Conservation (phyloP, 30 jellyfish, hydroid and myxozoan species). For the Turritopsis rubra region DNA sequence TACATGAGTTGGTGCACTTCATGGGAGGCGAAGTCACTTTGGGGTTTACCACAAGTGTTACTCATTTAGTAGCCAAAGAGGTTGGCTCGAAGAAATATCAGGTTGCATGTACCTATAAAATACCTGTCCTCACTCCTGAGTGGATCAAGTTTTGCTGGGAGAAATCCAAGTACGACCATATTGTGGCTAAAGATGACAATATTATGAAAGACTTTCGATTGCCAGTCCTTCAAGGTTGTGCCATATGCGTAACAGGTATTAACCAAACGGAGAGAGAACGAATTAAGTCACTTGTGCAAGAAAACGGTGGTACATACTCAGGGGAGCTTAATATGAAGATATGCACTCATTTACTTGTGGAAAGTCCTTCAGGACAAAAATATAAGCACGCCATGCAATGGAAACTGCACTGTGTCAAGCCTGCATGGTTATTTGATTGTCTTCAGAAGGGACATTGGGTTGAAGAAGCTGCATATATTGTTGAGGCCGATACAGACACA, state of each 20-base stretch:
- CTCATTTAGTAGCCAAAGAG: conserved; percentile 92
- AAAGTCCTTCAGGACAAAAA: conserved; percentile 69
- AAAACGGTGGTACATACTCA: conserved; percentile 82
- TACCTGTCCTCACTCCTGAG: conserved; percentile 57
- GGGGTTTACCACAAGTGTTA: conserved; percentile 72
- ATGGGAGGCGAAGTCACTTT: conserved; percentile 88
- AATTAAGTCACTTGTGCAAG: conserved; percentile 45
- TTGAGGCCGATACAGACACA: conserved; percentile 55
- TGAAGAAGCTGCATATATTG: conserved; percentile 50
- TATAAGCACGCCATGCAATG: conserved; percentile 81
- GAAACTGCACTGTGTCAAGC: conserved; percentile 85
- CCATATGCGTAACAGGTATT: conserved; percentile 93
- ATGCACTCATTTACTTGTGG: conserved; percentile 81
- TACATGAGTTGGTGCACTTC: conserved; percentile 34
- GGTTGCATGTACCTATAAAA: conserved; percentile 61
- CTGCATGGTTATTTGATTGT: conserved; percentile 90
- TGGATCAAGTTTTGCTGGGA: conserved; percentile 74
- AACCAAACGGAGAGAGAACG: conserved; percentile 34
- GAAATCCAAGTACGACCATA: conserved; percentile 39
- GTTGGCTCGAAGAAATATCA: conserved; percentile 90
- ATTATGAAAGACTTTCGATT: conserved; percentile 19
- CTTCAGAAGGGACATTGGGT: conserved; percentile 75
- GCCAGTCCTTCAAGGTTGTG: conserved; percentile 82
- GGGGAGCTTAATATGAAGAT: conserved; percentile 94
- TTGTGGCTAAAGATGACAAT: conserved; percentile 32